Percentiles rank a stretch among this genome's conserved stretches.
phyloP scores from a whole-genome alignment of 2,797 vertebrate species.

The Cebuella pygmaea region DNA sequence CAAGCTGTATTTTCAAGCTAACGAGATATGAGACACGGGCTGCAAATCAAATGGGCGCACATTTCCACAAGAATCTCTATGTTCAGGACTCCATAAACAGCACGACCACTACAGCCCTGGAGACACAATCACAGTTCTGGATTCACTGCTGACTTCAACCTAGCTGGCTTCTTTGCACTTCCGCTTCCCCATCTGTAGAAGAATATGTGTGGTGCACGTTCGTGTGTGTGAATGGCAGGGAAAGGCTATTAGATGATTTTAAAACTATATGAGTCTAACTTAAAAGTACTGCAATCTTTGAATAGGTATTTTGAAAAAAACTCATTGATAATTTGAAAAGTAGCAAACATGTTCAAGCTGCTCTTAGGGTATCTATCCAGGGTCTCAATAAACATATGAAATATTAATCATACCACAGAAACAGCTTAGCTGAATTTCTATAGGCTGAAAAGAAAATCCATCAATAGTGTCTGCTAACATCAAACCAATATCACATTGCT shows the following conservation, averaged over 20 bases:
- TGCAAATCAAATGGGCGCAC: background rate
- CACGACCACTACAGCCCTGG: background rate
- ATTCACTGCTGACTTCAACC: background rate
- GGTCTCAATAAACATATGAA: conserved; percentile 48
- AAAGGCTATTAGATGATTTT: background rate
- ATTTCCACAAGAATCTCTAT: background rate
- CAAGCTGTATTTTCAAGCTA: background rate
- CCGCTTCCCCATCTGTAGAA: background rate
- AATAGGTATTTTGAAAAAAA: background rate
- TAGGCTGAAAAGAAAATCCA: background rate
- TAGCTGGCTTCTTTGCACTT: background rate
- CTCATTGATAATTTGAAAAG: background rate
- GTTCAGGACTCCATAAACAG: no score
- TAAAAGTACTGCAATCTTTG: background rate
- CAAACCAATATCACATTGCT: background rate
- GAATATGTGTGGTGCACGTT: background rate
- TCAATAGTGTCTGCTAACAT: conserved; percentile 22
- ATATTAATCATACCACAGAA: background rate
- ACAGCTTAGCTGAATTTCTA: conserved; percentile 19
- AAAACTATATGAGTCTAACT: background rate
- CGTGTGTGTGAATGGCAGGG: background rate
- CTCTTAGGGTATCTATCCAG: background rate
- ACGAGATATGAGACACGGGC: rapidly evolving
- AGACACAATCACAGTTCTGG: background rate
- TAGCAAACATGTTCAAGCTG: conserved; percentile 6